phyloP scores from a whole-genome alignment of 2,113 vertebrate species.

The Salvelinus namaycush region DNA sequence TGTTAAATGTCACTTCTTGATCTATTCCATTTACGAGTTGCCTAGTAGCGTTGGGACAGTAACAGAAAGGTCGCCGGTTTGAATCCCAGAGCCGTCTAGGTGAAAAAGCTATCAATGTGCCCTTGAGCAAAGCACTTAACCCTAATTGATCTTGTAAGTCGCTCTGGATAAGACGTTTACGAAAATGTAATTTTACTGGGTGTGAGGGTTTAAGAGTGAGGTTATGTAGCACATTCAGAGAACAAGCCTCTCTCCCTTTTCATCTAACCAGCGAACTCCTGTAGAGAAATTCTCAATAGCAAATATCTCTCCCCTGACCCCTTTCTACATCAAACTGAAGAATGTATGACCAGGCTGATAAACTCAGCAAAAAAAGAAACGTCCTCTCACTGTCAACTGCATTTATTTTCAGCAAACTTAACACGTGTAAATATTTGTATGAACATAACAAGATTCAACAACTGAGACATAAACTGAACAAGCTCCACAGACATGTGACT shows the following conservation, averaged over 20 bases:
- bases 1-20: conserved; percentile 67
- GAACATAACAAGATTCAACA: too few relatives aligned
- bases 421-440: too few relatives aligned
- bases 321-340: too few relatives aligned
- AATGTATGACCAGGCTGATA: background rate
- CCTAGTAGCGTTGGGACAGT: conserved; percentile 47
- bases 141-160: conserved; percentile 54
- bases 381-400: too few relatives aligned
- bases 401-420: too few relatives aligned
- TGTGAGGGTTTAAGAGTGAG: conserved; percentile 10
- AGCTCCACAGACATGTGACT: too few relatives aligned
- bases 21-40: conserved; percentile 56
- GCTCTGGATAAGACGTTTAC: too few relatives aligned
- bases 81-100: too few relatives aligned
- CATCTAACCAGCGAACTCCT: background rate
- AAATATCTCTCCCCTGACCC: background rate
- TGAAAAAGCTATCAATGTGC: too few relatives aligned
- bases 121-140: too few relatives aligned
- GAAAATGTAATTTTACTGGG: conserved; percentile 18
- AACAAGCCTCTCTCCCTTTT: conserved; percentile 20
- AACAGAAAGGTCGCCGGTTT: conserved; percentile 50
- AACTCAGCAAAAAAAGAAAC: too few relatives aligned
- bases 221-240: background rate
- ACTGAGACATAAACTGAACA: too few relatives aligned
- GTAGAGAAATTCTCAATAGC: background rate